Evolutionary conservation across 2,797 vertebrate genomes (phyloP), one percentile per base, ranked within the genome.

Genomic region (Rhinogobio ventralis): DNA sequence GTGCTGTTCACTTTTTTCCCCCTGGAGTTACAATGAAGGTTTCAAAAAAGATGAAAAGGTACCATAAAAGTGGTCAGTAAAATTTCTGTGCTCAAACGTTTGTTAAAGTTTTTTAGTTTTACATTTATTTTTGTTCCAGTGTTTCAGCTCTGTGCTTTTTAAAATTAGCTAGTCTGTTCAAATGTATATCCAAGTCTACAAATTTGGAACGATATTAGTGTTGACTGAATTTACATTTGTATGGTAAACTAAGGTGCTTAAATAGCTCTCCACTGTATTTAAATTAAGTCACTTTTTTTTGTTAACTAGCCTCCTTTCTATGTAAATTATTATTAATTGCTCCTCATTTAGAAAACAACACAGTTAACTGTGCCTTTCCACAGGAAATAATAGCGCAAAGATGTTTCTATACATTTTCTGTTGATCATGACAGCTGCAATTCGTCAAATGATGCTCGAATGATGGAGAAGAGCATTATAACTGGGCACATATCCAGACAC

Each of bases 381-480:
- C 42, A 25, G n/a, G 42, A 45, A 66, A 60, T 33, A 49, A 53
- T 68, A 67, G 28, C 1, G 7, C 42, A 53, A 67, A 23, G 4
- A 55, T 39, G 46, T 42, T 68, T 66, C 33, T 77, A 23, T 77
- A 77, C 62, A 55, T 76, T 77, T 83, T 57, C 17, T 69, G 25
- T 68, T 57, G 49, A n/a, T 45, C n/a, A 68, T 57, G 49, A 53
- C 49, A 30, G 73, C 62, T 77, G 36, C 14, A 42, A 45, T 76
- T 68, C 17, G 28, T 76, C 62, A 83, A 77, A 83, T 42, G n/a
- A 49, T 30, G 45, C 11, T 23, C 10, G 7, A 53, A 83, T 83
- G 36, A 77, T 45, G n/a, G 62, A 83, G 46, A 83, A 67, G 17
- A 76, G 15, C 46, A 55, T 76, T 83, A 53, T 28, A 67, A 83